Evolutionary conservation across 1,140 invertebrate genomes (phyloP), one percentile per base, ranked within the genome.

Genomic region (Pachypsylla venusta): DNA sequence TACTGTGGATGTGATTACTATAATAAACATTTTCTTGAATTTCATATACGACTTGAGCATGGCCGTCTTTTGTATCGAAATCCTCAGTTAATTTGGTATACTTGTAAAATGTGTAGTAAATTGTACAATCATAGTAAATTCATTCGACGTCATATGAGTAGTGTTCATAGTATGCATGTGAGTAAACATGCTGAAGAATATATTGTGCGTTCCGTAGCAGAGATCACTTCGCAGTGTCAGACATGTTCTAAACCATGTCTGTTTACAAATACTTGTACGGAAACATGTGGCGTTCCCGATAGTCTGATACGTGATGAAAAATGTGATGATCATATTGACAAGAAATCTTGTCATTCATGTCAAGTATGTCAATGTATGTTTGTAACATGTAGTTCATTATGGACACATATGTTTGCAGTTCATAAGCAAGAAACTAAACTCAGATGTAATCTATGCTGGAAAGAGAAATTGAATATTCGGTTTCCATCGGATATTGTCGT

Each of bases 31-130:
- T 48, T 48, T 19, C 7, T 48, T 4, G 42, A 48, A 22, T 48
- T 48, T 4, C 42, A 48, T 19, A 48, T 48, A 7, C 16, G 22
- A 48, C 16, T 48, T 19, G 42, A 48, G 4, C 42, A 48, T 48
- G 42, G 42, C 22, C 42, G 22, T 4, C 7, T 48, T 19, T 3
- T 48, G 7, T 19, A 48, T 22, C 4, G 16, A 5, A 48, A 48
- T 19, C n/a, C 42, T 48, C 42, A 48, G 5, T 22, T 48, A 4
- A 22, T 48, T 19, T 48, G 42, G 42, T 48, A 48, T n/a, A 22
- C 42, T 48, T 48, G 42, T 48, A 48, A 48, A 19, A 48, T 48
- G 42, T 48, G 42, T 22, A 10, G n/a, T 22, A 48, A 48, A 48
- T 19, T 48, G 5, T 48, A 48, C n/a, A 48, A n/a, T n/a, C 42